Evolutionary conservation across 2,797 vertebrate species (phyloP), one percentile per base, ranked within the genome.

Genomic region (Bryconaethiops microstoma): DNA sequence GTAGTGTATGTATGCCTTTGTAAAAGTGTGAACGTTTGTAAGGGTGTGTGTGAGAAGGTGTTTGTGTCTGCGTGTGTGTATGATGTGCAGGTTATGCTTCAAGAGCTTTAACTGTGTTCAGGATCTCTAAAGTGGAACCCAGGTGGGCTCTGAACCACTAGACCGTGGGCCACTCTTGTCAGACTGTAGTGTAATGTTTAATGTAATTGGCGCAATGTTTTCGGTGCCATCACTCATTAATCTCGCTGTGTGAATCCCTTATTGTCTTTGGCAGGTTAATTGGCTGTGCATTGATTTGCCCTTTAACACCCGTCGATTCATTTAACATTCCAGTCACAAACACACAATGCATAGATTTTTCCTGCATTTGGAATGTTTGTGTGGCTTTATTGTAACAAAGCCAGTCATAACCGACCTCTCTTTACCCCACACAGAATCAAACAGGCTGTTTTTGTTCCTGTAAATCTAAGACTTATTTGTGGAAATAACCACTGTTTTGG

Each of bases 211-310:
- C n/a, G 6, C 19, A 1, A 55, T 68, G 62, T 77, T 76, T 72
- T 57, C 0, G 45, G 12, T 12, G 12, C 45, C 45, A 9, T 48
- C 74, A 76, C 45, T 76, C 17, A 45, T 45, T 57, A 54, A 76
- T 71, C 57, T 62, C 72, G 9, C 29, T 39, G 55, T 23, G 40
- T 75, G 23, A 29, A 25, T 45, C 12, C 9, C 59, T 90, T 87
- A 92, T 88, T 82, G 77, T 79, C 86, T 85, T 64, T 77, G 87
- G 78, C 25, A 77, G 81, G 54, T 64, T 75, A 72, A 70, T 81
- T 84, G 77, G 81, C 77, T 87, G 23, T 87, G 78, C 25, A 10
- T 45, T 14, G 12, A 59, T 75, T 19, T 69, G 71, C 23, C 39
- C 64, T 64, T 12, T 62, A 54, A 39, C 21, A 23, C 16, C 17